phyloP scores from a whole-genome alignment of 2,888 invertebrate genomes.

The Microctonus brassicae region DNA sequence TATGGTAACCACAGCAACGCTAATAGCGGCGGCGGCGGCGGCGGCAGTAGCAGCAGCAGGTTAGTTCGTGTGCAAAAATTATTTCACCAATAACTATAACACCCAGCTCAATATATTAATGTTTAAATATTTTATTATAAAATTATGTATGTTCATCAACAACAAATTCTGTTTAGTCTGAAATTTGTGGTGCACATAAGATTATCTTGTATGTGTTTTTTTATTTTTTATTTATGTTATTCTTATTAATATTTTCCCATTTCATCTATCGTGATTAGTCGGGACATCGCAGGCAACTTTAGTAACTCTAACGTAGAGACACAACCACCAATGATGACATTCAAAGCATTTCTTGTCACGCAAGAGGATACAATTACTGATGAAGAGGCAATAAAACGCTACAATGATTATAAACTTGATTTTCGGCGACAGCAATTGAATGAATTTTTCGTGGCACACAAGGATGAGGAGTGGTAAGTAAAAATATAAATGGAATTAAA shows the following conservation, averaged over 20 bases:
- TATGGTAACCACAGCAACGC: conserved; percentile 72
- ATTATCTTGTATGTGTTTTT: conserved; percentile 33
- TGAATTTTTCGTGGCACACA: conserved; percentile 98
- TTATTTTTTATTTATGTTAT: background rate
- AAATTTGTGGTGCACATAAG: conserved; percentile 15
- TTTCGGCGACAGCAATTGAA: conserved; percentile 96
- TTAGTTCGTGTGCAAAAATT: conserved; percentile 22
- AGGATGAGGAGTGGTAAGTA: conserved; percentile 99
- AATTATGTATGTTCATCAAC: background rate
- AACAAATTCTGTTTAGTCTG: background rate
- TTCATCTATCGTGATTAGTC: conserved; percentile 47
- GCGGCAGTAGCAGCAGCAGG: conserved; percentile 24
- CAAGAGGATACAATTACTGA: conserved; percentile 99
- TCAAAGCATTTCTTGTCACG: conserved; percentile 95
- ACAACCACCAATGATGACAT: conserved; percentile 95
- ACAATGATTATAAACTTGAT: conserved; percentile 98
- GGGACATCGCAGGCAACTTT: conserved; percentile 66
- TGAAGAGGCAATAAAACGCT: conserved; percentile 95
- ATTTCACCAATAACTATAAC: no score
- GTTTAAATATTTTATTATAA: no score
- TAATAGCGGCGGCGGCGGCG: no score
- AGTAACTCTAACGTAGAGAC: conserved; percentile 74
- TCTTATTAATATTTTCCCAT: background rate
- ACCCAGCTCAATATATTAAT: no score
- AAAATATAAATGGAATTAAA: background rate